Evolutionary conservation across 2,113 vertebrate species (phyloP).

Genomic region (Pedionomus torquatus): DNA sequence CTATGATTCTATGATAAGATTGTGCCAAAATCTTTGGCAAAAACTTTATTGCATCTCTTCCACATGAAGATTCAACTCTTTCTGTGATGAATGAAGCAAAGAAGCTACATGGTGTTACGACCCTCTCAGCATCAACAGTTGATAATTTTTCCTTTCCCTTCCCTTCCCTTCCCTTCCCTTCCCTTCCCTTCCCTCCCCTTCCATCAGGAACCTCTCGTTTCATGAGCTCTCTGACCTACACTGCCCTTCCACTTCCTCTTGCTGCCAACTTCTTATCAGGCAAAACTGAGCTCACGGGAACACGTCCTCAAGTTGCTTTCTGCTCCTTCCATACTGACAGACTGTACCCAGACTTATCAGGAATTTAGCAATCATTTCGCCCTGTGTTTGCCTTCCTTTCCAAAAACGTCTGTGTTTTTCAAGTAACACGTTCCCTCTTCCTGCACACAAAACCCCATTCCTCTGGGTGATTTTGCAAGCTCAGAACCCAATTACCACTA

Average conservation of each 20-base stretch:
- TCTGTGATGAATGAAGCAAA: no score
- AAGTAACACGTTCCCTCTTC: background rate
- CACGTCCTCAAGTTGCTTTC: background rate
- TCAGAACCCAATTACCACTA: background rate
- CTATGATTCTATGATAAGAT: no score
- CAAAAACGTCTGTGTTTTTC: background rate
- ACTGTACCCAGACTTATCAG: background rate
- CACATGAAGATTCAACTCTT: no score
- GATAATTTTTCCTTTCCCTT: no score
- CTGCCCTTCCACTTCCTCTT: background rate
- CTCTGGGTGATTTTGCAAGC: background rate
- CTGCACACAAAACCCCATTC: rapidly evolving
- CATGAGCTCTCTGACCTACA: background rate
- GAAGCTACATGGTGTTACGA: no score
- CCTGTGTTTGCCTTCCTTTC: background rate
- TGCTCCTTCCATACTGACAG: background rate
- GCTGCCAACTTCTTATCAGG: background rate
- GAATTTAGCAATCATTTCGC: background rate
- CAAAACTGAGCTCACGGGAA: background rate
- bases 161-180: no score
- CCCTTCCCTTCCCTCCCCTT: background rate
- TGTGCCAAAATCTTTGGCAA: no score
- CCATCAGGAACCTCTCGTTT: background rate
- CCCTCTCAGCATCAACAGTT: no score
- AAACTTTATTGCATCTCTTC: no score